Conservation (phyloP, 1,140 invertebrate genomes). For the Drosophila hydei region DNA sequence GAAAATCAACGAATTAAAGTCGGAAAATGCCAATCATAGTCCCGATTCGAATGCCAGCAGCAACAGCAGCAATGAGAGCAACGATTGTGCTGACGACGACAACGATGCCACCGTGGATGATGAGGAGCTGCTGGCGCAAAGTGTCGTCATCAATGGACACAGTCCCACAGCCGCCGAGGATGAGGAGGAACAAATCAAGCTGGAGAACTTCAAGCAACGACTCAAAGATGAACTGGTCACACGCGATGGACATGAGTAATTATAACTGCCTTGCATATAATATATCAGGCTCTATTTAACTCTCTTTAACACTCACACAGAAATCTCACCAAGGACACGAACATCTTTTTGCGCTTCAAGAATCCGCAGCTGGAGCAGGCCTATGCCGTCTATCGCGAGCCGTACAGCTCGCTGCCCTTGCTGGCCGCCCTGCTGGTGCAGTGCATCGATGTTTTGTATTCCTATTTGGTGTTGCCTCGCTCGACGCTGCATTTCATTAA, state of each 20-base stretch:
- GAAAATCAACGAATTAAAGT: conserved; percentile 71
- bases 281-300: not conserved
- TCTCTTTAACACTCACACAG: conserved; percentile 64
- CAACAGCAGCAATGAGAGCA: conserved; percentile 38
- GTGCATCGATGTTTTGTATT: conserved; percentile 86
- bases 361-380: conserved; percentile 87
- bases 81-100: conserved; percentile 47
- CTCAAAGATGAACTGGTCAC: conserved; percentile 92
- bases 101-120: conserved; percentile 66
- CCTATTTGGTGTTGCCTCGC: conserved; percentile 85
- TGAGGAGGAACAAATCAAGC: conserved; percentile 84
- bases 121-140: conserved; percentile 70
- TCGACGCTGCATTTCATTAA: conserved; percentile 83
- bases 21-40: conserved; percentile 48
- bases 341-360: conserved; percentile 87
- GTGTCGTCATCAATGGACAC: conserved; percentile 44
- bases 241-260: conserved; percentile 90
- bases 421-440: conserved; percentile 87
- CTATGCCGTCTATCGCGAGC: conserved; percentile 88
- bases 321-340: conserved; percentile 88
- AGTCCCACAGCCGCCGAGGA: conserved; percentile 57
- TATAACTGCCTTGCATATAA: conserved; percentile 28
- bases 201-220: conserved; percentile 90
- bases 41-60: conserved; percentile 53
- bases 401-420: conserved; percentile 87